phyloP scores from a whole-genome alignment of 2,113 vertebrate genomes.

The Microcebus lehilahytsara region DNA sequence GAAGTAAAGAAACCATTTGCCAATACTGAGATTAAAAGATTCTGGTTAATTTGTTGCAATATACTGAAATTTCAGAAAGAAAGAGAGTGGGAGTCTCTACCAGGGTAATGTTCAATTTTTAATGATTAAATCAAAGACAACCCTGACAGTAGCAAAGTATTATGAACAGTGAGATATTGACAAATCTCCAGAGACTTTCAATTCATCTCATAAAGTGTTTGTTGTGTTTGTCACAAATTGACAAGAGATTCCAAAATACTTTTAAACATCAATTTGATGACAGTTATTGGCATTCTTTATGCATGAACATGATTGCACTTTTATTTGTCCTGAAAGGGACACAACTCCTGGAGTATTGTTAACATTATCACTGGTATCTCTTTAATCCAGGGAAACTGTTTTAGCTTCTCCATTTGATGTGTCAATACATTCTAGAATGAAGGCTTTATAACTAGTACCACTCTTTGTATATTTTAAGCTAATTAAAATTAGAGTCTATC shows the following conservation, averaged over 20 bases:
- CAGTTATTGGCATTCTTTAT: constrained; percentile 5
- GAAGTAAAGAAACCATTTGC: neutral
- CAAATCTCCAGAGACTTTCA: neutral
- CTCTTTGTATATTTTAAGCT: neutral
- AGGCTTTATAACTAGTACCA: neutral
- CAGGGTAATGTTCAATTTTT: neutral
- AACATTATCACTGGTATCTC: neutral
- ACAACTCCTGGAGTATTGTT: neutral
- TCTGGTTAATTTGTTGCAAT: neutral
- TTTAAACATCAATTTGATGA: constrained; percentile 14
- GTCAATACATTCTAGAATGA: neutral
- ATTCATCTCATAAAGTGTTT: neutral
- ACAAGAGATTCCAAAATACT: constrained; percentile 20
- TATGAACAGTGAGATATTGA: neutral
- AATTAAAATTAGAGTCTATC: constrained; percentile 2
- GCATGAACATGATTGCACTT: neutral
- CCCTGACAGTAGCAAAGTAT: neutral
- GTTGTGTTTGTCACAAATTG: neutral
- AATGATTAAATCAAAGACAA: neutral
- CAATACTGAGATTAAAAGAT: neutral
- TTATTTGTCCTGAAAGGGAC: neutral
- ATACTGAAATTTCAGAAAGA: constrained; percentile 10
- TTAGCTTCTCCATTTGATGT: constrained; percentile 29
- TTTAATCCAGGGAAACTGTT: neutral
- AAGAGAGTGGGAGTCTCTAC: neutral